Evolutionary conservation across 1,140 invertebrate species (phyloP), one percentile per base, ranked within the genome.

Genomic region (Triops longicaudatus): DNA sequence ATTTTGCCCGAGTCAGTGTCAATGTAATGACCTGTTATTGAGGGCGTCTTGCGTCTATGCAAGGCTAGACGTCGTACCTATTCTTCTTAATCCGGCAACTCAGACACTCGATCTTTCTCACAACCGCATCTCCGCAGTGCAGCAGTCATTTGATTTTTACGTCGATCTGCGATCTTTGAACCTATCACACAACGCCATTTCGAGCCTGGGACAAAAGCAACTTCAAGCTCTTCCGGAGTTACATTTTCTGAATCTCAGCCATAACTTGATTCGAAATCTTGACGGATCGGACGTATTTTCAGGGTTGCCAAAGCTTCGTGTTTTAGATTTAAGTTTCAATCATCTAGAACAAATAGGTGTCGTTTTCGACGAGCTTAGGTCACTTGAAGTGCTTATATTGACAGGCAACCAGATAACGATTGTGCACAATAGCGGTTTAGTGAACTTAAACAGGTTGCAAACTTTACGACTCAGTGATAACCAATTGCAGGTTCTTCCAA

Each of bases 11-110:
- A 88, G 83, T 77, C 90, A 89, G 75, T 96, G 94, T 83, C 89
- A 86, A 82, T 96, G 94, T 84, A 92, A 96, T 84, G 94, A 97
- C 81, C 92, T 94, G 73, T 93, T 90, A 0, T 88, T 95, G 75
- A 90, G 92, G n/a, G 94, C 95, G 1, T 89, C 90, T 74, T 96
- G 95, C 83, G 89, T 93, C 78, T 90, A 90, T 81, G 93, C 91
- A 80, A 92, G 91, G 78, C 85, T 96, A 63, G 93, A 95, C 84
- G 92, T 95, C 14, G 89, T 96, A 72, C 95, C 94, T 44, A 96
- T 96, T 79, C 79, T 81, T 73, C 91, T 94, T 83, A 94, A 95
- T 84, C 88, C 90, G n/a, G 90, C 91, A 79, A 86, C 96, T 31
- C 88, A 89, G 80, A 87, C 88, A 22, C 86, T 96, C 17, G 91